Evolutionary conservation across 1,140 invertebrate species (phyloP).

Genomic region (Sycobia sp.): DNA sequence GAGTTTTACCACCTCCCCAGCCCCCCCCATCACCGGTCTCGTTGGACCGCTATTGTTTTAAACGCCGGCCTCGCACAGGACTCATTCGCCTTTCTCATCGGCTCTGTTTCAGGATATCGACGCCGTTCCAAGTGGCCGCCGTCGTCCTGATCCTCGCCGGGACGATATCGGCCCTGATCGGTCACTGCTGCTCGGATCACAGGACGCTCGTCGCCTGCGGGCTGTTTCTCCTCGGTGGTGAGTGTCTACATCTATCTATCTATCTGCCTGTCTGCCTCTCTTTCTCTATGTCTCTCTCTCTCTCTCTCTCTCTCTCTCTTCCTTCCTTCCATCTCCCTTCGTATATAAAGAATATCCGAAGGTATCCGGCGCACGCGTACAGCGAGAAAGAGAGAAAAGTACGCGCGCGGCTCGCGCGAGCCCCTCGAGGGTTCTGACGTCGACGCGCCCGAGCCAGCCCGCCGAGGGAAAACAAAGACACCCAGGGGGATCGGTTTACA

Average conservation of each 20-base stretch:
- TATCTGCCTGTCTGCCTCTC: too few relatives aligned
- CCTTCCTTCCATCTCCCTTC: too few relatives aligned
- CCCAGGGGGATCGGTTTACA: constrained; percentile 9
- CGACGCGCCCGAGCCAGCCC: not conserved
- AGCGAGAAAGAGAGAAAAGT: too few relatives aligned
- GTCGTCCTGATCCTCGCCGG: constrained; percentile 64
- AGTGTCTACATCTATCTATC: constrained; percentile 44
- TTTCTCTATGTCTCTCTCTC: too few relatives aligned
- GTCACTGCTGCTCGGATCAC: constrained; percentile 69
- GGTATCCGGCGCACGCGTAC: too few relatives aligned
- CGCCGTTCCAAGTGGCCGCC: constrained; percentile 65
- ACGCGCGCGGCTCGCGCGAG: too few relatives aligned
- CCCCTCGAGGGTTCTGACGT: too few relatives aligned
- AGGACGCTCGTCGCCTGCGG: constrained; percentile 69
- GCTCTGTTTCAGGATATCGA: constrained; percentile 65
- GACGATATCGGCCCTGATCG: constrained; percentile 66
- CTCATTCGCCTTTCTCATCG: too few relatives aligned
- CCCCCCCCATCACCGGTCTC: too few relatives aligned
- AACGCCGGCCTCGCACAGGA: not conserved
- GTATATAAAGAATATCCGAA: too few relatives aligned
- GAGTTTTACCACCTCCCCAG: too few relatives aligned
- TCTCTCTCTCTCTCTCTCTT: too few relatives aligned
- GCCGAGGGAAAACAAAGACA: not conserved
- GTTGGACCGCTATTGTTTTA: constrained; percentile 11
- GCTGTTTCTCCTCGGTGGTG: constrained; percentile 69